These are phyloP conservation scores for Tachycineta bicolor DNA, from an alignment of 2,113 vertebrate genomes.

Conservation along the genomic window DNA sequence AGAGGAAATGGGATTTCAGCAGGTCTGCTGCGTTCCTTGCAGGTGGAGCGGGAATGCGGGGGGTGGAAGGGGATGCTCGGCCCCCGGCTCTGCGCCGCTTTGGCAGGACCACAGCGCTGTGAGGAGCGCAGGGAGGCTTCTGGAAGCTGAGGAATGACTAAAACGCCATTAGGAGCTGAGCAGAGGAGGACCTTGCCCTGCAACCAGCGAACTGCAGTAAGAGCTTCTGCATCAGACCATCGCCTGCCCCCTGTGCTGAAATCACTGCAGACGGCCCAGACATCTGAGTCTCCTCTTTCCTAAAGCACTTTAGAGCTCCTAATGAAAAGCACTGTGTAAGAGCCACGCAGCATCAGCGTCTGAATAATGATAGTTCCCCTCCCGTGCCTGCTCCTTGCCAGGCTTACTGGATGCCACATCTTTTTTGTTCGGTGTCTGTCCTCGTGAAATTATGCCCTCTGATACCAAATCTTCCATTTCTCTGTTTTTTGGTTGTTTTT, in stretches of 20 bases:
- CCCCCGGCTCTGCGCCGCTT: neutral
- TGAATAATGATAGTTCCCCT: slow-evolving; percentile 17
- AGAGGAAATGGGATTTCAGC: neutral
- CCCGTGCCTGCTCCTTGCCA: neutral
- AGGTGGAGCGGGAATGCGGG: neutral
- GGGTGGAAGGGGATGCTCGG: neutral
- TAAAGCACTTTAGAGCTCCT: slow-evolving; percentile 54
- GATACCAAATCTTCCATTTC: neutral
- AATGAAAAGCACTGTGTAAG: slow-evolving; percentile 44
- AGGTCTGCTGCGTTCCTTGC: accelerated
- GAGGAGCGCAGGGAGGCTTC: neutral
- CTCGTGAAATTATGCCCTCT: neutral
- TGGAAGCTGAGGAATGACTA: neutral
- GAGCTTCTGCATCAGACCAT: neutral
- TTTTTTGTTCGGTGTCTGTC: neutral
- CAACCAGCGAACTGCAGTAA: neutral
- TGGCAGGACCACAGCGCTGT: neutral
- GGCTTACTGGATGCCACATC: neutral
- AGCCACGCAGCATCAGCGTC: neutral
- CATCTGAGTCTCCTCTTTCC: slow-evolving; percentile 16
- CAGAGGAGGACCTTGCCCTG: neutral
- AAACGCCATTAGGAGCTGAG: neutral
- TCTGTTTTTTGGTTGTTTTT: neutral
- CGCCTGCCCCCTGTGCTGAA: neutral
- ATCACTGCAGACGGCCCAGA: neutral